These are phyloP conservation scores for Neomonachus schauinslandi DNA, from an alignment of 2,113 vertebrate genomes.

Conservation along the genomic window DNA sequence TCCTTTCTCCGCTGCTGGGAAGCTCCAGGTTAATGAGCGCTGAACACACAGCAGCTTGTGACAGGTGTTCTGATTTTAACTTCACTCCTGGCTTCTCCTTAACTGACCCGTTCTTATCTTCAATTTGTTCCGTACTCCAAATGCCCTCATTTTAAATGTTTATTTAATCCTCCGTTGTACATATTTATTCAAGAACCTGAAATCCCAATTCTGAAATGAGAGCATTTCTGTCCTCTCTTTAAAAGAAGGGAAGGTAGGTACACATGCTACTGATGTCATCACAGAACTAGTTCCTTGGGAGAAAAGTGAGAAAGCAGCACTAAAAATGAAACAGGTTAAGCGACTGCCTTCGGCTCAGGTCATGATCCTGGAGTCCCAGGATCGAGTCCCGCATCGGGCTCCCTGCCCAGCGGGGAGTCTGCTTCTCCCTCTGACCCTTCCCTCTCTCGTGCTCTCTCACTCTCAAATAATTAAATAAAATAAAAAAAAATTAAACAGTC, in stretches of 20 bases:
- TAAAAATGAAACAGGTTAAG: not conserved
- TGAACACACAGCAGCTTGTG: not conserved
- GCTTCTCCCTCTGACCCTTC: no score
- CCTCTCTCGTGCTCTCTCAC: no score
- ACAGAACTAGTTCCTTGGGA: not conserved
- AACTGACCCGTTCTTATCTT: not conserved
- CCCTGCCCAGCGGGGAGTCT: no score
- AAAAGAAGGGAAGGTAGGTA: not conserved
- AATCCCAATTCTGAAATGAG: not conserved
- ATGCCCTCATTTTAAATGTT: not conserved
- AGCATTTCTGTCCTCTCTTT: not conserved
- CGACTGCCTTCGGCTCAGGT: no score
- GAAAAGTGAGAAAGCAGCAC: not conserved
- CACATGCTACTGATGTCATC: not conserved
- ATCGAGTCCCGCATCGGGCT: no score
- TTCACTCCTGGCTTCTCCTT: not conserved
- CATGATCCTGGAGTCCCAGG: no score
- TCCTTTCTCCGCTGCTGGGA: not conserved
- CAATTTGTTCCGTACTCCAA: not conserved
- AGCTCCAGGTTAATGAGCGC: no score
- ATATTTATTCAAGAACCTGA: slow-evolving; percentile 7
- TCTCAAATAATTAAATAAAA: no score
- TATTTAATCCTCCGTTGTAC: not conserved
- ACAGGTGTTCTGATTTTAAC: not conserved
- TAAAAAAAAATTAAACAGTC: no score